phyloP scores from a whole-genome alignment of 2,888 invertebrate species.

The Euspilapteryx auroguttella region DNA sequence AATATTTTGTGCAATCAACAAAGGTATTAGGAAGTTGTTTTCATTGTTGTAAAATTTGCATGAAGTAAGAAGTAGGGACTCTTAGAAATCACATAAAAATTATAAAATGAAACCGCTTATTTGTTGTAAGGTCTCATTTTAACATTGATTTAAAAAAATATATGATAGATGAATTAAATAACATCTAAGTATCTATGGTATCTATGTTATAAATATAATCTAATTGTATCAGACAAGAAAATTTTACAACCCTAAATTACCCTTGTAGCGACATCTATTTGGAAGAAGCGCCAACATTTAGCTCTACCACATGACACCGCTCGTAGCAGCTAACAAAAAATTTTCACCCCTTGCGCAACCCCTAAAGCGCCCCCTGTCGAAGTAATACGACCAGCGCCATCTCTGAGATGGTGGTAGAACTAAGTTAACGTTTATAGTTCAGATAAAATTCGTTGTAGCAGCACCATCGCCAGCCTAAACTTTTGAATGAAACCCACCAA shows the following conservation, averaged over 20 bases:
- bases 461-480: slow-evolving; percentile 24
- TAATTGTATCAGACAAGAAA: too few species aligned
- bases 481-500: slow-evolving; percentile 57
- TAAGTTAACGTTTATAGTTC: slow-evolving; percentile 35
- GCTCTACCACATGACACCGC: slow-evolving; percentile 5
- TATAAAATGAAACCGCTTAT: too few species aligned
- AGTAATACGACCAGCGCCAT: slow-evolving; percentile 36
- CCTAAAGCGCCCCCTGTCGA: slow-evolving; percentile 10
- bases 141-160: too few species aligned
- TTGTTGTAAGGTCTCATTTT: too few species aligned
- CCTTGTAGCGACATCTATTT: slow-evolving; percentile 4
- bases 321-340: too few species aligned
- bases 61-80: slow-evolving; percentile 41
- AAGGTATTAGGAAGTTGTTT: slow-evolving; percentile 29
- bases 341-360: slow-evolving; percentile 18
- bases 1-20: too few species aligned
- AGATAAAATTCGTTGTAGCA: slow-evolving; percentile 21
- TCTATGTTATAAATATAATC: too few species aligned
- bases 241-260: too few species aligned
- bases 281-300: slow-evolving; percentile 9
- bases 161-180: too few species aligned
- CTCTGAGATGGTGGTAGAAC: slow-evolving; percentile 39
- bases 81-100: too few species aligned
- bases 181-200: too few species aligned
- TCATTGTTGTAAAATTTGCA: slow-evolving; percentile 30